Conservation (phyloP, 2,797 vertebrate species). For the Caiman crocodilus region DNA sequence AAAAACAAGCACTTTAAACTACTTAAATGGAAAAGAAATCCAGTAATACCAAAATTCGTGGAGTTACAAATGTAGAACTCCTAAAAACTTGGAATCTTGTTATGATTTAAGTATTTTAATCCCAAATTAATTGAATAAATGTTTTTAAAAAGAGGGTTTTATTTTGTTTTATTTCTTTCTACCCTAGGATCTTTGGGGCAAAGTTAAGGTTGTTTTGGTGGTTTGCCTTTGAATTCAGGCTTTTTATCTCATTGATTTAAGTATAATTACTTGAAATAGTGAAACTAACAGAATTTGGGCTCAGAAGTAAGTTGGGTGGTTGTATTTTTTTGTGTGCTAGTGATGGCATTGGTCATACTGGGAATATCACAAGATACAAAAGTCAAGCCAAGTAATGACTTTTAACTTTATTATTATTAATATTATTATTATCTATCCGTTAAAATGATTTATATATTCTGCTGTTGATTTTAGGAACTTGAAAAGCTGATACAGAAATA, state of each 20-base stretch:
- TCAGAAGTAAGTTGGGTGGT: not conserved
- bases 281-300: not conserved
- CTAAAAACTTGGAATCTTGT: not conserved
- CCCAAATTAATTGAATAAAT: not conserved
- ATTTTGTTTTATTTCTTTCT: not conserved
- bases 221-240: not conserved
- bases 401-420: not conserved
- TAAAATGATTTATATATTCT: not conserved
- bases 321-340: slow-evolving; percentile 15
- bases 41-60: accelerated
- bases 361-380: not conserved
- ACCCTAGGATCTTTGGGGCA: not conserved
- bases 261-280: not conserved
- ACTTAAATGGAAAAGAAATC: not conserved
- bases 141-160: not conserved
- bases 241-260: not conserved
- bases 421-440: not conserved
- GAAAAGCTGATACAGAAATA: not conserved
- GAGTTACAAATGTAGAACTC: not conserved
- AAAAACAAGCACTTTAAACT: not conserved
- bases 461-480: not conserved
- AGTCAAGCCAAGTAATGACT: not conserved
- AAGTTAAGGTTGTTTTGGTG: not conserved
- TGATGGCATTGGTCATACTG: not conserved
- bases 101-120: not conserved